Conservation (phyloP, 2,113 vertebrate genomes). For the Macrotus californicus region DNA sequence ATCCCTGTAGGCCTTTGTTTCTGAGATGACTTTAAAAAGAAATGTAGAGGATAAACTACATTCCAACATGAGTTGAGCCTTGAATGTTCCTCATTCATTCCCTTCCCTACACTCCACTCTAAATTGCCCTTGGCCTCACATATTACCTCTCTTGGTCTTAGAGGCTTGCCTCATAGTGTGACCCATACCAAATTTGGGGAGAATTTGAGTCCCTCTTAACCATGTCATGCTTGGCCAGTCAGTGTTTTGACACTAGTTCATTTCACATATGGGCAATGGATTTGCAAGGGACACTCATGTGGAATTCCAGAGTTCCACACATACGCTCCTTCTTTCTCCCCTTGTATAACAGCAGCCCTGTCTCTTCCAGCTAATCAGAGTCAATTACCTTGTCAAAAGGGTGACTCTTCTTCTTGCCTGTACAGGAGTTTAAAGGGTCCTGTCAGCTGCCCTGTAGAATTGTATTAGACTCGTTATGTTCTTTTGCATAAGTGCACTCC, state of each 20-base stretch:
- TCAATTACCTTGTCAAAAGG: neutral
- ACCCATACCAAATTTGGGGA: too few species aligned
- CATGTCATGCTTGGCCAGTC: neutral
- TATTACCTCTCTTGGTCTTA: neutral
- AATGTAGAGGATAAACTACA: accelerated
- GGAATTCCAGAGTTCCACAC: neutral
- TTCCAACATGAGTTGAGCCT: neutral
- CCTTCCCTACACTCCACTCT: neutral
- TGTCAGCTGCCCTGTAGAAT: neutral
- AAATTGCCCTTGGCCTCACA: neutral
- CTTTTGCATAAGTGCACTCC: too few species aligned
- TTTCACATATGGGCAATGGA: neutral
- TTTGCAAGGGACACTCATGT: neutral
- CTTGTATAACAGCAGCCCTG: accelerated
- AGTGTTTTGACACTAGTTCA: neutral
- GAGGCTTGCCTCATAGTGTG: neutral
- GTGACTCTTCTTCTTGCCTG: neutral
- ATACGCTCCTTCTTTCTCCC: neutral
- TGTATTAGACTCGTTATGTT: neutral
- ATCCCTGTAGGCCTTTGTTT: neutral
- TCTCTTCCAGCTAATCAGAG: neutral
- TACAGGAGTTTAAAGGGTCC: neutral
- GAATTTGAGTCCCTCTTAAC: neutral
- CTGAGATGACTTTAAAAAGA: neutral
- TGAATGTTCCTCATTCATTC: too few species aligned